Evolutionary conservation across 2,888 invertebrate species (phyloP).

Genomic region (Polymixis flavicincta): DNA sequence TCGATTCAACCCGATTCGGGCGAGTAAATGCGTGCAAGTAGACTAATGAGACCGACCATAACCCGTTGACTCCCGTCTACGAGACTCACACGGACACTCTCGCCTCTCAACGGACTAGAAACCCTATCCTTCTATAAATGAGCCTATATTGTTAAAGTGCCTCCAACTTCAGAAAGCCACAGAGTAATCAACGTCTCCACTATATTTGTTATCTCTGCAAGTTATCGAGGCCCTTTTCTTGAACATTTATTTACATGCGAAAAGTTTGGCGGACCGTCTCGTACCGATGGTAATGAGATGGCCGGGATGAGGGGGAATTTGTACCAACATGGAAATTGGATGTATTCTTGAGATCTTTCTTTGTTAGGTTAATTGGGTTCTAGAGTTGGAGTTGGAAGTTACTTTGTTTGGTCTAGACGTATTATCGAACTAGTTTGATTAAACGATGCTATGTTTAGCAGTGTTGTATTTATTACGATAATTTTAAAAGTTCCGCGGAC

Average conservation of each 20-base stretch:
- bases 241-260: slow-evolving; percentile 55
- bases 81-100: background rate
- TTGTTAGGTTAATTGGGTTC: slow-evolving; percentile 31
- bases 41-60: background rate
- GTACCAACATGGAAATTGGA: slow-evolving; percentile 34
- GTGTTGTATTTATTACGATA: no score
- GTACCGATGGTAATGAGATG: slow-evolving; percentile 45
- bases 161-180: slow-evolving; percentile 34
- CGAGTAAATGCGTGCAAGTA: no score
- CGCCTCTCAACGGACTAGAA: no score
- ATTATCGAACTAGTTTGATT: no score
- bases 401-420: background rate
- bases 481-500: no score
- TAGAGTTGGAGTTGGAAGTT: slow-evolving; percentile 2
- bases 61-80: background rate
- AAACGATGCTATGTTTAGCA: no score
- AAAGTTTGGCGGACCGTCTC: slow-evolving; percentile 45
- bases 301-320: slow-evolving; percentile 26
- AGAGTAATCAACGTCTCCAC: slow-evolving; percentile 39
- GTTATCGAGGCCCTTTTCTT: slow-evolving; percentile 44
- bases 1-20: no score
- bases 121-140: background rate
- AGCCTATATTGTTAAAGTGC: slow-evolving; percentile 24
- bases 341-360: slow-evolving; percentile 18
- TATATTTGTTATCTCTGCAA: slow-evolving; percentile 44